Percentiles rank a stretch among this genome's conserved stretches.
Evolutionary conservation across 2,113 vertebrate species (phyloP).

Genomic region (Prochilodus magdalenae): DNA sequence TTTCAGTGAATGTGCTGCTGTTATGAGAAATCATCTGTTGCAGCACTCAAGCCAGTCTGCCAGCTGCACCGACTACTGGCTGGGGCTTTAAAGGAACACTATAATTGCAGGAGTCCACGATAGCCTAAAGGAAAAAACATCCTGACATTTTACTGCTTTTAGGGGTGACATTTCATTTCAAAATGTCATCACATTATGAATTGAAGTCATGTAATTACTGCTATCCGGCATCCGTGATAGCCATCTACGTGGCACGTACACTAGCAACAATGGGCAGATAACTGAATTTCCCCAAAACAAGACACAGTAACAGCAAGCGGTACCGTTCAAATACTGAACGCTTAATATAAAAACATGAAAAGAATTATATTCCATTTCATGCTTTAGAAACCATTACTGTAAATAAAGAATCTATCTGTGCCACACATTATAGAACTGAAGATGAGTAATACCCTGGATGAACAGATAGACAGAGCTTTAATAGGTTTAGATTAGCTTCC

Average conservation of each 20-base stretch:
- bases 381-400: background rate
- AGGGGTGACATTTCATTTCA: conserved; percentile 46
- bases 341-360: background rate
- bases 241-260: background rate
- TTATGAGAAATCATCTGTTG: background rate
- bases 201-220: conserved; percentile 34
- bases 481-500: too few relatives aligned
- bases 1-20: background rate
- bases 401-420: background rate
- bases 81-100: conserved; percentile 26
- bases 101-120: conserved; percentile 40
- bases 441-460: too few relatives aligned
- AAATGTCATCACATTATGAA: conserved; percentile 55
- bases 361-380: background rate
- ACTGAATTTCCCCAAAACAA: background rate
- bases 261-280: background rate
- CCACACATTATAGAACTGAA: too few relatives aligned
- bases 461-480: too few relatives aligned
- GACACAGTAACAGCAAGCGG: too few relatives aligned
- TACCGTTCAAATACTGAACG: background rate
- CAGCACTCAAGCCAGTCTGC: background rate
- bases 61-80: background rate
- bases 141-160: conserved; percentile 50
- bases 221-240: background rate
- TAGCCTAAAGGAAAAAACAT: conserved; percentile 27